Conservation (phyloP, 2,888 invertebrate species). For the Microctonus brassicae region DNA sequence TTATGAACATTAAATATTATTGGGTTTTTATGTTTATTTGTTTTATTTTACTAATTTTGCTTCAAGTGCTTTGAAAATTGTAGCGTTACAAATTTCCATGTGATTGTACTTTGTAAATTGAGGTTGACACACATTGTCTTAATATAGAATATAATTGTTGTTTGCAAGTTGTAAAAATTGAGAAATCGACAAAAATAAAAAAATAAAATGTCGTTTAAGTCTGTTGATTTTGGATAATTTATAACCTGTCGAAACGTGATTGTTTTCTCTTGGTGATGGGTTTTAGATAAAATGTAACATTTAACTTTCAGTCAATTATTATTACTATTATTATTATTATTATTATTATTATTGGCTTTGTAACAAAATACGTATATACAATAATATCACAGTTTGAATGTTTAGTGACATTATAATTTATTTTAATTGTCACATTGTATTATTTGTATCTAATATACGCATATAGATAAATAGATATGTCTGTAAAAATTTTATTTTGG, state of each 20-base stretch:
- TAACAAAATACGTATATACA: background rate
- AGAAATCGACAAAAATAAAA: background rate
- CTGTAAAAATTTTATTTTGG: background rate
- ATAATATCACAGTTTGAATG: background rate
- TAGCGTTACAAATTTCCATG: background rate
- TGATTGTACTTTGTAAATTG: background rate
- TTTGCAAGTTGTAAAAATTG: background rate
- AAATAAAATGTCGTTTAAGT: conserved; percentile 13
- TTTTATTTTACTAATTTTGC: no score
- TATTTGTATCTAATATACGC: background rate
- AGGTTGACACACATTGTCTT: background rate
- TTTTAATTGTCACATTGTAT: background rate
- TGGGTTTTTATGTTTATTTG: background rate
- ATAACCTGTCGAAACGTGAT: conserved; percentile 2
- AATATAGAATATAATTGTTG: conserved; percentile 1
- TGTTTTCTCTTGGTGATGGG: no score
- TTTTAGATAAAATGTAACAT: no score
- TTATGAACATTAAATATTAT: background rate
- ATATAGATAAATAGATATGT: background rate
- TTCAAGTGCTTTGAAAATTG: no score
- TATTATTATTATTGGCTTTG: background rate
- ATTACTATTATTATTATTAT: background rate
- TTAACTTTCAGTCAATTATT: background rate
- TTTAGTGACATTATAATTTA: background rate
- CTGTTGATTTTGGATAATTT: conserved; percentile 5